Base-by-base conservation (phyloP, 2,113 vertebrate genomes). In the Phocoena sinus region DNA sequence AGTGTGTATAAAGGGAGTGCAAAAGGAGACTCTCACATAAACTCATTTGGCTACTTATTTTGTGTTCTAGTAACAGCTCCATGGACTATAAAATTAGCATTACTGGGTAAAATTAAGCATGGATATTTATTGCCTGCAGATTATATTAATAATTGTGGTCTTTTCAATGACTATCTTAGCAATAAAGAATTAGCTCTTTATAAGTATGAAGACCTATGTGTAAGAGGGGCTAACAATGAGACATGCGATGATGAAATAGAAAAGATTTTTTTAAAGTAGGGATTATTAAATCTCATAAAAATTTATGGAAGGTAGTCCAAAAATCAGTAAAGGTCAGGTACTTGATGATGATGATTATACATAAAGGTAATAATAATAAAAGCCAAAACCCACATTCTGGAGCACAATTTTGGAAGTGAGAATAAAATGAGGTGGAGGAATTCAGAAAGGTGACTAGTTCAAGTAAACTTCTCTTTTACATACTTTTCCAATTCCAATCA, bases 361-460 rank as follows among this genome's bases (percentile, higher is more conserved):
- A 82, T 65, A 95, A 79, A 77, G 23, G 6, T 89, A 81, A 82
- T 63, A 36, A 68, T 87, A 85, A 89, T 47, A 65, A 85, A 91
- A 83, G 71, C 41, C 88, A 82, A 93, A 90, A 73, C 25, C 36
- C 8, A 58, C 41, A 33, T 20, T 93, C 50, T 60, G 36, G 18
- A n/a, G 56, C n/a, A 68, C 6, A 47, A 18, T 44, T 14, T 80
- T 97, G 38, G 58, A 93, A 86, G 62, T 67, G 50, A 92, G 41
- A 89, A 53, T 76, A 91, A 90, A 93, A 88, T 86, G 56, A 87
- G 96, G 41, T 68, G 21, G 26, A 83, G 89, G 58, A 68, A 60
- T 91, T 94, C 44, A 88, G 92, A 21, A 62, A 89, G 68, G 33
- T 89, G 33, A 79, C 71, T 76, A 38, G 4, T 23, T 18, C 74